Conservation (phyloP, 2,888 invertebrate species). For the Ceraclea dissimilis region DNA sequence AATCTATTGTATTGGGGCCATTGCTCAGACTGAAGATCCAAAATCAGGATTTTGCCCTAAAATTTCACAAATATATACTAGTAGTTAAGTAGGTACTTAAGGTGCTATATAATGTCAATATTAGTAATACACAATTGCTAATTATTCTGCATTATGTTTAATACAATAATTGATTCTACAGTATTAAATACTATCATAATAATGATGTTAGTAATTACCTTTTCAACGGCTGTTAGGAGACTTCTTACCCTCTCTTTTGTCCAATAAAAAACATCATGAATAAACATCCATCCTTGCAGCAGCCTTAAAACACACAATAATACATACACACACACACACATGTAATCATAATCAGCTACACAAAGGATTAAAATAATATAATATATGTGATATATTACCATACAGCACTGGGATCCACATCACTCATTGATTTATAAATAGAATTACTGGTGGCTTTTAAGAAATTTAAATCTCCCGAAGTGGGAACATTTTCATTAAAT, state of each 20-base stretch:
- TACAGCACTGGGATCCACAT: slow-evolving; percentile 69
- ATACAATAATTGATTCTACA: no score
- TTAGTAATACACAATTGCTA: no score
- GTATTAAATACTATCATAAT: no score
- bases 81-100: no score
- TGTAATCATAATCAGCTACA: background rate
- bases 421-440: slow-evolving; percentile 61
- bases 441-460: slow-evolving; percentile 58
- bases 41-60: slow-evolving; percentile 72
- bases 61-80: slow-evolving; percentile 28
- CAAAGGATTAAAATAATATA: background rate
- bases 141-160: no score
- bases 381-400: slow-evolving; percentile 49
- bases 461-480: slow-evolving; percentile 52
- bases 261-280: slow-evolving; percentile 61
- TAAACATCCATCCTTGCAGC: slow-evolving; percentile 83
- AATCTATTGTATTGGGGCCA: slow-evolving; percentile 70
- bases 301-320: slow-evolving; percentile 42
- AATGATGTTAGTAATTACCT: slow-evolving; percentile 38
- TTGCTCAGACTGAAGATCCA: slow-evolving; percentile 86
- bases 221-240: slow-evolving; percentile 69
- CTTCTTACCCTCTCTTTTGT: slow-evolving; percentile 56
- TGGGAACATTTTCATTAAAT: slow-evolving; percentile 83
- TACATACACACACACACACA: background rate
- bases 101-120: no score